Evolutionary conservation across 2,113 vertebrate species (phyloP), one percentile per base, ranked within the genome.

Genomic region (Lepus timidus): DNA sequence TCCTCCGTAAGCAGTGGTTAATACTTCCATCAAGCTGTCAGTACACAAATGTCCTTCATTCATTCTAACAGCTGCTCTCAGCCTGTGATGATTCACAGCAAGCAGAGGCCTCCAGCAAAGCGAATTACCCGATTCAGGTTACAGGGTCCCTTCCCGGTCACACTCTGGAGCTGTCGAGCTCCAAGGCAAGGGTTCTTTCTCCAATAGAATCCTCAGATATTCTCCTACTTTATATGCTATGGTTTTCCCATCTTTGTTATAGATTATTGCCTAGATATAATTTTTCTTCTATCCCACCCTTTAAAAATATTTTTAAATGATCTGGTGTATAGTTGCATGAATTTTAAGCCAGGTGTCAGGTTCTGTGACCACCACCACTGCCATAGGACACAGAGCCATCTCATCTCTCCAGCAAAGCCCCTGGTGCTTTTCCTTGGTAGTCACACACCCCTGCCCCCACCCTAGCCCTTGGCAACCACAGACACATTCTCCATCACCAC

Each of bases 291-390:
- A 64, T 62, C 27, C 23, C 33, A 64, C 4, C 3, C 76, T 33
- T 87, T 87, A 68, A 87, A 79, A 44, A 31, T 75, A 55, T 49
- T 76, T 79, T 17, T 61, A 90, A 90, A 55, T n/a, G 39, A 67
- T 64, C 58, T 88, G 58, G 58, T 52, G 31, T 67, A 70, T 2
- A 85, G 17, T 70, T 75, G 17, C 27, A 31, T 55, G 39, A 17
- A 25, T 81, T 89, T 81, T 64, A 68, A 80, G 4, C 58, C 25
- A 22, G 2, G 20, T 78, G 31, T 39, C 36, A 67, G 39, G 27
- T 68, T 80, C 67, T 29, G 1, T 67, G n/a, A 36, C 78, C 7
- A 49, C 49, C 16, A 70, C 62, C 20, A 68, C 22, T 14, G 33
- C 16, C 6, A 12, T 52, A 74, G 61, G 74, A 74, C 19, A 39